Evolutionary conservation across 2,797 vertebrate genomes (phyloP), one percentile per base, ranked within the genome.

Genomic region (Crenuchus spilurus): DNA sequence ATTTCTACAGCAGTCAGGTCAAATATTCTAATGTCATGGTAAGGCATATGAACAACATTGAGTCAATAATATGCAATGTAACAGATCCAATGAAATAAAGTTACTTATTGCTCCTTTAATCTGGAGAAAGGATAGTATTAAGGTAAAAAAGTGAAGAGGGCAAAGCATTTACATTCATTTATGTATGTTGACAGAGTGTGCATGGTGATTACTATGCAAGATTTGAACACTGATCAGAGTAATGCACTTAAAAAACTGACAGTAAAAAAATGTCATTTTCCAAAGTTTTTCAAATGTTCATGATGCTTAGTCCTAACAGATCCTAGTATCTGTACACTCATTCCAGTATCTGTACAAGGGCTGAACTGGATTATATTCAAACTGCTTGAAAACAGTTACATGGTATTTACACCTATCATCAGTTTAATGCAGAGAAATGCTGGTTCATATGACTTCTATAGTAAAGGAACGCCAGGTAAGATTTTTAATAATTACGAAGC

Each of bases 81-180:
- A 44, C 6, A 63, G 22, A 44, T 37, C 26, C 54, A 55, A 57
- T 30, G 2, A 9, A 24, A 55, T 20, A 65, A 62, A 55, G 65
- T 41, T 39, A 71, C 52, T 58, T 66, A 65, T 76, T 63, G 24
- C 74, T 71, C 37, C 60, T 65, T 70, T 39, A 64, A 70, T 57
- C 41, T 44, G 57, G 39, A 54, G 58, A 20, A 69, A 69, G 54
- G 42, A 74, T 77, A 64, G 63, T 86, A 61, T 83, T 76, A 89
- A 83, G 76, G 87, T 84, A 71, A 86, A 76, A 73, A 76, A 42
- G 22, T 20, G 54, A 55, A 49, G 26, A 31, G 44, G 52, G 54
- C 87, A 86, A 88, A 90, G 88, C 79, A 82, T 85, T 90, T 93
- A 93, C 92, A 93, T 93, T 93, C 91, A 92, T 89, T 85, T 85